Conservation (phyloP, 2,888 invertebrate species). For the Metalampra italica region DNA sequence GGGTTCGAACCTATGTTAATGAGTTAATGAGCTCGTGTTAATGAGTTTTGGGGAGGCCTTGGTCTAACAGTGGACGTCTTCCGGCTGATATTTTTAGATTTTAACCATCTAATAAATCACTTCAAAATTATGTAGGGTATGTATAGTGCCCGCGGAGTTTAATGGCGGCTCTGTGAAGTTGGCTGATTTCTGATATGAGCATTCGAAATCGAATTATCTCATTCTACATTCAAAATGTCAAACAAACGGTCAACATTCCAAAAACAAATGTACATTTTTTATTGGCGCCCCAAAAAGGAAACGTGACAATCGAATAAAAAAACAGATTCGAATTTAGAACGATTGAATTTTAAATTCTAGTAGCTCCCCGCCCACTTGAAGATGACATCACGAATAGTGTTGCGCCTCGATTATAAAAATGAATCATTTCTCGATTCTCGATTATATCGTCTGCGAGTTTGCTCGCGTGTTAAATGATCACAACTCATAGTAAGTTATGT, state of each 20-base stretch:
- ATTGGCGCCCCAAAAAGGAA: slow-evolving; percentile 9
- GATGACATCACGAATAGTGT: slow-evolving; percentile 9
- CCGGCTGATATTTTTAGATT: no score
- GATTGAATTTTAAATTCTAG: slow-evolving; percentile 5
- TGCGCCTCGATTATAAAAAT: slow-evolving; percentile 4
- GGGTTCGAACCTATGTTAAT: no score
- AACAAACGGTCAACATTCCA: neutral
- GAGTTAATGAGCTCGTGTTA: no score
- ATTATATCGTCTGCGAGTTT: slow-evolving; percentile 6
- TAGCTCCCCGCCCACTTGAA: slow-evolving; percentile 10
- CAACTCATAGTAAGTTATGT: slow-evolving; percentile 65
- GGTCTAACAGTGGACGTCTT: no score
- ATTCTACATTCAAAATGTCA: neutral
- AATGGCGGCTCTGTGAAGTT: no score
- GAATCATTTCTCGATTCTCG: slow-evolving; percentile 35
- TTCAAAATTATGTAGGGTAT: no score
- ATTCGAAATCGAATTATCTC: neutral
- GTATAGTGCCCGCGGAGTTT: no score
- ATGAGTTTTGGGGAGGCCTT: no score
- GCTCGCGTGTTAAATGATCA: slow-evolving; percentile 64
- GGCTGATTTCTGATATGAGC: no score
- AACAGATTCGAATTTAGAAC: slow-evolving; percentile 8
- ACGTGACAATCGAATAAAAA: slow-evolving; percentile 11
- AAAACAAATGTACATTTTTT: slow-evolving; percentile 8
- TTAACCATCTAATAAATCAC: no score